Percentiles rank a stretch among this genome's conserved stretches.
Conservation (phyloP, 2,888 invertebrate species). For the Folsomia candida region DNA sequence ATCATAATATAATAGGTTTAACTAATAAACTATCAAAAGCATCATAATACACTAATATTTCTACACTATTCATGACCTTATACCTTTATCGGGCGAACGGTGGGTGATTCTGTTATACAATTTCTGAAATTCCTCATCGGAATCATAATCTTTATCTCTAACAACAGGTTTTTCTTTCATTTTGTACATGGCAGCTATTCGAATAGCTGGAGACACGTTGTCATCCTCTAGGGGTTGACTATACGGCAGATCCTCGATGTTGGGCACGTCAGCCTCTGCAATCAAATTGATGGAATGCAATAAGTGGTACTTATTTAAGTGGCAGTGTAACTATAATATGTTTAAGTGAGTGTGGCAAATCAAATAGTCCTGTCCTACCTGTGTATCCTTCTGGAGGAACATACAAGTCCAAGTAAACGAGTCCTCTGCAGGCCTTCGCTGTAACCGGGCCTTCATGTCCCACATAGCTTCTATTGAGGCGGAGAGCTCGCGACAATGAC, state of each 20-base stretch:
- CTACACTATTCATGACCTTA: no score
- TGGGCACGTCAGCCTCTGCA: constrained; percentile 29
- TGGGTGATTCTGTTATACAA: neutral
- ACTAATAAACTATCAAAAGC: no score
- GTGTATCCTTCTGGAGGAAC: constrained; percentile 31
- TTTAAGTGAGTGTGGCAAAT: neutral
- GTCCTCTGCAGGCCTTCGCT: neutral
- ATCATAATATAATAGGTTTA: no score
- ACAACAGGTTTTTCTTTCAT: neutral
- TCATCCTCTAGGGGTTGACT: constrained; percentile 11
- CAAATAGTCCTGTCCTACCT: constrained; percentile 10
- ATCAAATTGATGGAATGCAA: neutral
- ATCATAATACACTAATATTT: no score
- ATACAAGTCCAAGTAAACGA: constrained; percentile 18
- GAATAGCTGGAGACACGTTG: constrained; percentile 25
- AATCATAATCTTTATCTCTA: neutral
- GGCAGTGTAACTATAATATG: no score
- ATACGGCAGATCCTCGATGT: neutral
- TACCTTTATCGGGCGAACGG: neutral
- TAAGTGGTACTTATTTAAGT: no score
- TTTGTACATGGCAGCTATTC: constrained; percentile 8
- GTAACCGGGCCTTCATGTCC: constrained; percentile 2
- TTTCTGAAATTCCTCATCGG: neutral
- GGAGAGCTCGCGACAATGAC: constrained; percentile 12
- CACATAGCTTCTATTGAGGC: constrained; percentile 14